Evolutionary conservation across 2,888 invertebrate genomes (phyloP).

Genomic region (Cyclophora albipunctata): DNA sequence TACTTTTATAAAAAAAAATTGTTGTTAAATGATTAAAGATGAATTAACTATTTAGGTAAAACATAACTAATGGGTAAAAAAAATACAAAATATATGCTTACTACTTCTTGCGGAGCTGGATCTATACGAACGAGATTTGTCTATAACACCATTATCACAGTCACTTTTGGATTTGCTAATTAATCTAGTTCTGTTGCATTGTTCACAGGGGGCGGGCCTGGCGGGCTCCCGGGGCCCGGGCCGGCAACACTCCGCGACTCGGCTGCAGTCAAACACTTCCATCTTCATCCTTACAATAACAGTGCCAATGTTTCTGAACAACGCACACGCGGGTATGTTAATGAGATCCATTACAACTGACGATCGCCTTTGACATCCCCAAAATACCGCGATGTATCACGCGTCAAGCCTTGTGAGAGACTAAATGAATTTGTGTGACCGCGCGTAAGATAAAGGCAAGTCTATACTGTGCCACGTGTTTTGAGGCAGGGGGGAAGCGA

Average conservation of each 20-base stretch:
- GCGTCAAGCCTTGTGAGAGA: conserved; percentile 64
- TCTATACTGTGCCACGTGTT: conserved; percentile 45
- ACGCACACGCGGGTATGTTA: conserved; percentile 57
- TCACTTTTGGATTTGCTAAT: conserved; percentile 59
- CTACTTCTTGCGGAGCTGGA: conserved; percentile 59
- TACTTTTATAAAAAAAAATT: not conserved
- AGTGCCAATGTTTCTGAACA: conserved; percentile 52
- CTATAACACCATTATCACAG: conserved; percentile 66
- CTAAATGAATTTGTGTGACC: conserved; percentile 64
- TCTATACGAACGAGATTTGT: conserved; percentile 53
- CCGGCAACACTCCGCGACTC: conserved; percentile 27
- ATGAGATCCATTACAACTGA: conserved; percentile 55
- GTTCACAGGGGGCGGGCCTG: conserved; percentile 44
- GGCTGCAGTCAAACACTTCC: conserved; percentile 41
- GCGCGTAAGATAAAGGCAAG: conserved; percentile 62
- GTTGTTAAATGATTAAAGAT: not conserved
- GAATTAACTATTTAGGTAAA: not conserved
- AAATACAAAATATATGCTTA: conserved; percentile 41
- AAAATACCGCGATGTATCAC: conserved; percentile 58
- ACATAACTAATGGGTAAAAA: not conserved
- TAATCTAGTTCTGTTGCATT: conserved; percentile 61
- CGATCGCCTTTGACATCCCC: conserved; percentile 57
- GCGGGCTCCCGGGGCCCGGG: conserved; percentile 32
- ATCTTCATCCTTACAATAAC: conserved; percentile 59
- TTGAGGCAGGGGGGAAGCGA: conserved; percentile 45